Conservation (phyloP, 2,797 vertebrate genomes). For the Chaenodraco wilsoni region DNA sequence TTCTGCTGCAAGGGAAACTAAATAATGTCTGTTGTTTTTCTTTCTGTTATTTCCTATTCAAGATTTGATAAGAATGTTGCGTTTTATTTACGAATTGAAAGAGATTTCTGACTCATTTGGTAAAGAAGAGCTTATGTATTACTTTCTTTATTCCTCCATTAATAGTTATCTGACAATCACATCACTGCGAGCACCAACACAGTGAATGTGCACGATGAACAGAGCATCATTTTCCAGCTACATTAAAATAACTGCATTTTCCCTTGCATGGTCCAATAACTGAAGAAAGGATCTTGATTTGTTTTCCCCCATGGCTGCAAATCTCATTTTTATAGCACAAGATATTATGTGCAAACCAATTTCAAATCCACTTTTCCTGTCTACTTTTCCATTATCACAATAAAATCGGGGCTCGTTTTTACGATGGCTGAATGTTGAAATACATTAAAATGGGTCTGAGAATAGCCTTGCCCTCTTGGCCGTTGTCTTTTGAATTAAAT, state of each 20-base stretch:
- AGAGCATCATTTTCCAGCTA: constrained; percentile 68
- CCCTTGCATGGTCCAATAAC: constrained; percentile 80
- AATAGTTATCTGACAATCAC: constrained; percentile 47
- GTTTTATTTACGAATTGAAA: constrained; percentile 6
- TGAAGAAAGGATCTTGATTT: constrained; percentile 81
- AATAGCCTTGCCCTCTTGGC: constrained; percentile 76
- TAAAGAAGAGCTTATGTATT: not conserved
- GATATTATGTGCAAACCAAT: constrained; percentile 82
- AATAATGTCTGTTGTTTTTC: not conserved
- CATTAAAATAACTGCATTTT: constrained; percentile 83
- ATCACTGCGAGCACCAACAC: constrained; percentile 53
- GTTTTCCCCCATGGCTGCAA: constrained; percentile 81
- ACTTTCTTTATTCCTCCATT: constrained; percentile 26
- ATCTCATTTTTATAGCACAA: constrained; percentile 80
- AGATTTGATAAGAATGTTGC: constrained; percentile 12
- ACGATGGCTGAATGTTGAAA: constrained; percentile 77
- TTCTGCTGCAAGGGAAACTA: constrained; percentile 1
- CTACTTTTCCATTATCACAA: constrained; percentile 83
- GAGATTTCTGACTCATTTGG: not conserved
- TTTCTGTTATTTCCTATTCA: constrained; percentile 5
- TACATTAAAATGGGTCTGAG: constrained; percentile 78
- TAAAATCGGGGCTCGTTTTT: constrained; percentile 81
- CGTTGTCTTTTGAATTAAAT: constrained; percentile 84
- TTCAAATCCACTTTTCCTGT: constrained; percentile 82
- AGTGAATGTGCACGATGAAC: constrained; percentile 55